Evolutionary conservation across 2,113 vertebrate genomes (phyloP).

Genomic region (Gorsachius goisagi): DNA sequence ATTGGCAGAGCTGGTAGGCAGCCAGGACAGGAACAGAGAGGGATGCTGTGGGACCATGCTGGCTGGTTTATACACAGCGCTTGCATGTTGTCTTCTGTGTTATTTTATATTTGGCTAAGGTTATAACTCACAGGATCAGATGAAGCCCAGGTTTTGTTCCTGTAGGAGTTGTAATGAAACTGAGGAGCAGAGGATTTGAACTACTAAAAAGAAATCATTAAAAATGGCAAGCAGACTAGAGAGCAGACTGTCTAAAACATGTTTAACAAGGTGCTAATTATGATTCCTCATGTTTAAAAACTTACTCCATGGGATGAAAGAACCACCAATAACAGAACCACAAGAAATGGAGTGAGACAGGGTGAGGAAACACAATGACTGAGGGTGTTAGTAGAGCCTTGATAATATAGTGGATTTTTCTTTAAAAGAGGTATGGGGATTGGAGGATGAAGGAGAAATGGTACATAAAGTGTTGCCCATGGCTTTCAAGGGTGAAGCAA

Average conservation of each 20-base stretch:
- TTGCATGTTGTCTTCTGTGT: not conserved
- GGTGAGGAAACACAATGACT: not conserved
- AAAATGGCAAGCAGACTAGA: not conserved
- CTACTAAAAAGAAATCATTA: not conserved
- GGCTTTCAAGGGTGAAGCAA: not conserved
- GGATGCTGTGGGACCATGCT: not conserved
- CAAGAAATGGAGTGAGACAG: not conserved
- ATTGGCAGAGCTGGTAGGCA: not conserved
- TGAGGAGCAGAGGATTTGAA: not conserved
- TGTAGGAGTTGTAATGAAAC: not conserved
- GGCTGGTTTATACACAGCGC: not conserved
- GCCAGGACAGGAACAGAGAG: not conserved
- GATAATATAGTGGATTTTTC: not conserved
- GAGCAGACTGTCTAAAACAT: not conserved
- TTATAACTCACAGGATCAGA: not conserved
- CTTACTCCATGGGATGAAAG: not conserved
- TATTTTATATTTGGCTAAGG: not conserved
- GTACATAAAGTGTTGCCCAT: not conserved
- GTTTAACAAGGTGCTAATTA: not conserved
- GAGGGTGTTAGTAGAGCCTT: not conserved
- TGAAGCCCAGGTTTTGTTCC: not conserved
- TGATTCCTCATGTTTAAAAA: not conserved
- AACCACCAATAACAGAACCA: not conserved
- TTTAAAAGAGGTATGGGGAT: not conserved
- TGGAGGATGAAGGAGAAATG: not conserved